phyloP scores from a whole-genome alignment of 53 echinoderm and acorn worm species.

The Zoroaster sp. region DNA sequence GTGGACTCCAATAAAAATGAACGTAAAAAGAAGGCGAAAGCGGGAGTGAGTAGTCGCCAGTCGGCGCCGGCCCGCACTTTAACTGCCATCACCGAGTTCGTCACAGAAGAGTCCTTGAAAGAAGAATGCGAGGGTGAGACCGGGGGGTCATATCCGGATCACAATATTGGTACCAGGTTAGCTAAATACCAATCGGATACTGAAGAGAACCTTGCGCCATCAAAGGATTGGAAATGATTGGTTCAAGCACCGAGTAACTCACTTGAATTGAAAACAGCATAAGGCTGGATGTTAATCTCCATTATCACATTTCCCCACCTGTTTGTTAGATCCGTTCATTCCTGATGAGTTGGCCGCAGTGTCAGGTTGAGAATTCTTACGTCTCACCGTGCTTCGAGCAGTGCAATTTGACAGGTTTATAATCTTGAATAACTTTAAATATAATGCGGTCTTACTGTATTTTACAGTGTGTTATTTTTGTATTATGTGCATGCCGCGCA shows the following conservation, averaged over 20 bases:
- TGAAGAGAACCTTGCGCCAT: slow-evolving; percentile 20
- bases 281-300: not conserved
- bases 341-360: not conserved
- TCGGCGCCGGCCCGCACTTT: slow-evolving; percentile 62
- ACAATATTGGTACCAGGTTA: slow-evolving; percentile 48
- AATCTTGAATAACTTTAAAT: not conserved
- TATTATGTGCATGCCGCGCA: not conserved
- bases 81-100: slow-evolving; percentile 72
- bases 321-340: not conserved
- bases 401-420: slow-evolving; percentile 22
- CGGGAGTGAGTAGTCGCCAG: slow-evolving; percentile 38
- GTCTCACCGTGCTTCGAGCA: slow-evolving; percentile 5
- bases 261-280: too few species aligned
- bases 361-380: not conserved
- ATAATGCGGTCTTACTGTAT: not conserved
- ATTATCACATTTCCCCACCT: not conserved
- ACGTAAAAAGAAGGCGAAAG: slow-evolving; percentile 67
- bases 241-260: not conserved
- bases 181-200: slow-evolving; percentile 58
- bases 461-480: not conserved
- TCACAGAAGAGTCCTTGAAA: slow-evolving; percentile 67
- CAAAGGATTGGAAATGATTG: slow-evolving; percentile 31
- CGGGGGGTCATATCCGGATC: slow-evolving; percentile 55
- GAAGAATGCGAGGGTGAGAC: slow-evolving; percentile 69
- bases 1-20: slow-evolving; percentile 88